A percentile compares a stretch with the other conserved stretches of the same genome.
Conservation (phyloP, 2,888 invertebrate species). For the Apotomis betuletana region DNA sequence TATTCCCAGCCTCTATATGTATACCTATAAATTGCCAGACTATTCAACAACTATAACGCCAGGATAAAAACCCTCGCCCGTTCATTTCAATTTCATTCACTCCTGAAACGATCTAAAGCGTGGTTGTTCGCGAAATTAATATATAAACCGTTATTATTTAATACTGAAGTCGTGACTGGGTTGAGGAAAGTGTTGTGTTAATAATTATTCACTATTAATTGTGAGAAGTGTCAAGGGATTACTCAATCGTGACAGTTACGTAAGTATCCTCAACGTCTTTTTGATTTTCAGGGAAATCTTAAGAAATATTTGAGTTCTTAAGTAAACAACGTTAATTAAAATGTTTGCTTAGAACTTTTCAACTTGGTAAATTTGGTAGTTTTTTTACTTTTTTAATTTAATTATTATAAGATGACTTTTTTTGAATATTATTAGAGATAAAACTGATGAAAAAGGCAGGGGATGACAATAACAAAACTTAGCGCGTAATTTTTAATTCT, state of each 20-base stretch:
- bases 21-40: neutral
- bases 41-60: neutral
- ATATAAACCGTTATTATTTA: conserved; percentile 12
- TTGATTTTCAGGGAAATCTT: neutral
- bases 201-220: conserved; percentile 24
- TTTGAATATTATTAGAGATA: no score
- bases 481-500: no score
- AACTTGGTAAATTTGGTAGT: neutral
- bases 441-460: no score
- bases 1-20: conserved; percentile 1
- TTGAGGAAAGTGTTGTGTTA: conserved; percentile 27
- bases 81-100: conserved; percentile 29
- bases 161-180: neutral
- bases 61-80: conserved; percentile 25
- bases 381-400: no score
- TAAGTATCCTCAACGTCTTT: conserved; percentile 1
- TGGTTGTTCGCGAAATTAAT: conserved; percentile 34
- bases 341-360: neutral
- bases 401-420: no score
- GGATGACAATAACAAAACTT: no score
- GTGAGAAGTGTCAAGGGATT: conserved; percentile 16
- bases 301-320: neutral
- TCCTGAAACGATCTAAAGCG: conserved; percentile 35
- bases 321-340: neutral
- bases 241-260: conserved; percentile 4